Evolutionary conservation across 1,140 invertebrate genomes (phyloP).

Genomic region (Zaprionus africanus): DNA sequence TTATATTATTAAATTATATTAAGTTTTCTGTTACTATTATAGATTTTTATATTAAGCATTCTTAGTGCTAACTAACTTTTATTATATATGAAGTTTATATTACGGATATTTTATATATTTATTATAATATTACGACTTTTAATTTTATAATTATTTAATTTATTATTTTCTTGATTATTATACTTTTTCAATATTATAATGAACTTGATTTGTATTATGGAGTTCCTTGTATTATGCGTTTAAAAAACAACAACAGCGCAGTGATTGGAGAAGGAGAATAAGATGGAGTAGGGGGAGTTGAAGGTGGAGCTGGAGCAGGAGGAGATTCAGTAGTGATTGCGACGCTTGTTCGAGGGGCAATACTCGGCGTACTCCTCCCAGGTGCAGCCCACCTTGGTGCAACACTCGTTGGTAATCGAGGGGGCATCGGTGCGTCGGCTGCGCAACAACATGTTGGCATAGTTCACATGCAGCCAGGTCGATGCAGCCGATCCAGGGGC

Average conservation of each 20-base stretch:
- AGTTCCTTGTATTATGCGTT: conserved; percentile 14
- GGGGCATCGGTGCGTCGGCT: conserved; percentile 74
- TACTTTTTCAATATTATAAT: background rate
- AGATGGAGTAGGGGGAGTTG: background rate
- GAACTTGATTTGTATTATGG: background rate
- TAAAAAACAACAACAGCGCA: conserved; percentile 17
- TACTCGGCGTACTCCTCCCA: conserved; percentile 89
- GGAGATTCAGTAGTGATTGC: conserved; percentile 73
- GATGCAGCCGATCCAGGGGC: conserved; percentile 35
- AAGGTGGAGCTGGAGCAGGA: background rate
- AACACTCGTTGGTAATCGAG: conserved; percentile 87
- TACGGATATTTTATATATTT: background rate
- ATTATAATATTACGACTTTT: background rate
- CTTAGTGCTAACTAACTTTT: background rate
- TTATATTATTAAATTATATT: background rate
- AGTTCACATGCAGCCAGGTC: conserved; percentile 81
- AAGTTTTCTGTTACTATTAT: background rate
- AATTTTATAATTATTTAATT: background rate
- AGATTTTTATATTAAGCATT: background rate
- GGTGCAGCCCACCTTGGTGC: conserved; percentile 86
- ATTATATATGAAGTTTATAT: background rate
- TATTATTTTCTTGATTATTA: background rate
- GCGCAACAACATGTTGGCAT: conserved; percentile 81
- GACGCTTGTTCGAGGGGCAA: conserved; percentile 86
- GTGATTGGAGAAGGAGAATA: background rate